Evolutionary conservation across 2,113 vertebrate genomes (phyloP), one percentile per base, ranked within the genome.

Genomic region (Charadrius vociferus): DNA sequence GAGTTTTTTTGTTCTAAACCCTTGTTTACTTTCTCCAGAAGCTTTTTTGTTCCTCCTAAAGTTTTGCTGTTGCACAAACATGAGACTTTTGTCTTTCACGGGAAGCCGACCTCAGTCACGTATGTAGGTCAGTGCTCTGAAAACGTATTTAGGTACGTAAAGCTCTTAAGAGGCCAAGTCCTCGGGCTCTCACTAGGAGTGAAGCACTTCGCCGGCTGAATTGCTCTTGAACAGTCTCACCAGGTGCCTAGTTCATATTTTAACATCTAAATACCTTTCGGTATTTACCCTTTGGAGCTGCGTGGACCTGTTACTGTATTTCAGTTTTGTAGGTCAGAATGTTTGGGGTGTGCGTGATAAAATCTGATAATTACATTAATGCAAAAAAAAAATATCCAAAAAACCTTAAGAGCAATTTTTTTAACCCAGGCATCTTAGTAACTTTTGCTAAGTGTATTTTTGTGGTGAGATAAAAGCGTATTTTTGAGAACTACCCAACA

Each of bases 381-480:
- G 9, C 23, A 70, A 70, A 73, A 68, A 83, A 47, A 37, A 34
- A n/a, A 13, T 10, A 19, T 9, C 16, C 16, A 18, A 75, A 24
- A 71, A 79, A 4, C 9, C 32, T 61, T 14, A n/a, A 74, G 68
- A 74, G 49, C 12, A 7, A 5, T 47, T 79, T 92, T 93, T 91
- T 86, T 36, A 81, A 79, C 45, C 17, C 43, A 37, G 45, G 43
- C 29, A 52, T 45, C 77, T 59, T 75, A 66, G 43, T 47, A 68
- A 73, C 66, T 58, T 74, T 43, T 70, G 29, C 62, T 37, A 26
- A 55, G 17, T 4, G 18, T 74, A 7, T 81, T 85, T 91, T 59
- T 95, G 96, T 90, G 90, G 93, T 22, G 45, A 93, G 95, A 93
- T 96, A 82, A 91, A 95, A 95, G 88, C 77, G 19, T 52, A 32